Percentiles rank a stretch among this genome's conserved stretches.
Conservation (phyloP, 2,113 vertebrate genomes). For the Rana temporaria region DNA sequence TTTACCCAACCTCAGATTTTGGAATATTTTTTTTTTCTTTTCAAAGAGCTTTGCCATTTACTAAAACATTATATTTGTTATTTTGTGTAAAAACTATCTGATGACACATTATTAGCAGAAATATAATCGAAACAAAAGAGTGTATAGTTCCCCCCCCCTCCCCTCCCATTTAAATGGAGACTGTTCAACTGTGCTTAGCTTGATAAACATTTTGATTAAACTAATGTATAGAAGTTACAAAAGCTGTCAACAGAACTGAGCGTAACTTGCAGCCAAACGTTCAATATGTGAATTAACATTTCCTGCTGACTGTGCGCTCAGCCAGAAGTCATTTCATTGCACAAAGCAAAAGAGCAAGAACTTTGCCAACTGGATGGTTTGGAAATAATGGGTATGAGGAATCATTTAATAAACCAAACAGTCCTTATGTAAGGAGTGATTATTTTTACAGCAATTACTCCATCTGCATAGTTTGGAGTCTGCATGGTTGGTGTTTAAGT, state of each 20-base stretch:
- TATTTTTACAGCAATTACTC: constrained; percentile 15
- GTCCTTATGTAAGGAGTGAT: constrained; percentile 19
- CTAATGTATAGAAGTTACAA: constrained; percentile 7
- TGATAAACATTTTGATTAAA: not conserved
- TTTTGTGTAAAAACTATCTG: too few species aligned
- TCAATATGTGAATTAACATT: constrained; percentile 40
- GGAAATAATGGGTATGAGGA: constrained; percentile 46
- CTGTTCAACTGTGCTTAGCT: too few species aligned
- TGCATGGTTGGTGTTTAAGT: not conserved
- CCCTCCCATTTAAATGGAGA: too few species aligned
- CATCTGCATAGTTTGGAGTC: constrained; percentile 25
- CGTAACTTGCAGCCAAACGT: not conserved
- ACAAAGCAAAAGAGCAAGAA: constrained; percentile 26
- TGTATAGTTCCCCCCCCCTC: too few species aligned
- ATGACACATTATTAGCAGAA: too few species aligned
- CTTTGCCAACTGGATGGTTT: constrained; percentile 45
- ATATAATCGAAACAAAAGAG: too few species aligned
- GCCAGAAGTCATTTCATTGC: constrained; percentile 44
- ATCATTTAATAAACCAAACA: constrained; percentile 32
- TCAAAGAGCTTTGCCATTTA: too few species aligned
- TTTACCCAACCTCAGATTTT: too few species aligned
- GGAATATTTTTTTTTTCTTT: too few species aligned
- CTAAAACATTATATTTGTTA: too few species aligned
- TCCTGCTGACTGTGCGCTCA: constrained; percentile 40
- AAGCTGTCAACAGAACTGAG: constrained; percentile 2